These are phyloP conservation scores for Leptinotarsa defecta DNA, from an alignment of 1,140 invertebrate species.

Conservation along the genomic window DNA sequence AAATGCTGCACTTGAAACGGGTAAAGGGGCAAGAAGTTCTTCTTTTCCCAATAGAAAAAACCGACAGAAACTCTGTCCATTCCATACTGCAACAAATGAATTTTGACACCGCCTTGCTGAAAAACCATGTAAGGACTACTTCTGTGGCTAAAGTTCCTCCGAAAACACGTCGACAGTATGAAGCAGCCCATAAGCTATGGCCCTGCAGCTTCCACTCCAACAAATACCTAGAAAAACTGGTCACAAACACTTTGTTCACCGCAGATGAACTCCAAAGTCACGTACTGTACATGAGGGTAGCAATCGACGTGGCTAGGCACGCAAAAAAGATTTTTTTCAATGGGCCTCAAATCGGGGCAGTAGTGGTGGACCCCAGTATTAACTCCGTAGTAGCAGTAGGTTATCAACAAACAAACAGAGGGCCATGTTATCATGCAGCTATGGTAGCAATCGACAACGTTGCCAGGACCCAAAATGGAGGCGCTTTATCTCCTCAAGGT, in stretches of 20 bases:
- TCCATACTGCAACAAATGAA: conserved; percentile 58
- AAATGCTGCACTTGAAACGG: conserved; percentile 75
- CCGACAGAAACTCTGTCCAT: conserved; percentile 54
- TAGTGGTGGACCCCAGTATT: conserved; percentile 71
- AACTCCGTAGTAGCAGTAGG: conserved; percentile 70
- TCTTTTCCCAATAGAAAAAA: conserved; percentile 57
- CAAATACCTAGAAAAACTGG: conserved; percentile 68
- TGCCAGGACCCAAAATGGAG: conserved; percentile 79
- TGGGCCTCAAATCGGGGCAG: conserved; percentile 50
- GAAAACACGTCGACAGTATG: conserved; percentile 71
- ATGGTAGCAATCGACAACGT: conserved; percentile 88
- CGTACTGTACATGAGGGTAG: conserved; percentile 65
- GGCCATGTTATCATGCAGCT: conserved; percentile 82
- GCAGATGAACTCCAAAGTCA: conserved; percentile 63
- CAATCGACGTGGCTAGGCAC: conserved; percentile 60
- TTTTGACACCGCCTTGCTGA: conserved; percentile 60
- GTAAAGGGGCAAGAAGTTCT: conserved; percentile 67
- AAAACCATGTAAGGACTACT: conserved; percentile 61
- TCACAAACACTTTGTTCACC: conserved; percentile 68
- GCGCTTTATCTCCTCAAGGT: conserved; percentile 63
- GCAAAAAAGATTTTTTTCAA: conserved; percentile 43
- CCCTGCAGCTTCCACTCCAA: conserved; percentile 85
- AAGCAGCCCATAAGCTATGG: conserved; percentile 70
- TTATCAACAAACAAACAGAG: conserved; percentile 62
- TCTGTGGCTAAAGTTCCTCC: conserved; percentile 67